A percentile compares a stretch with the other conserved stretches of the same genome.
phyloP scores from a whole-genome alignment of 2,113 vertebrate species.

The Tragelaphus scriptus region DNA sequence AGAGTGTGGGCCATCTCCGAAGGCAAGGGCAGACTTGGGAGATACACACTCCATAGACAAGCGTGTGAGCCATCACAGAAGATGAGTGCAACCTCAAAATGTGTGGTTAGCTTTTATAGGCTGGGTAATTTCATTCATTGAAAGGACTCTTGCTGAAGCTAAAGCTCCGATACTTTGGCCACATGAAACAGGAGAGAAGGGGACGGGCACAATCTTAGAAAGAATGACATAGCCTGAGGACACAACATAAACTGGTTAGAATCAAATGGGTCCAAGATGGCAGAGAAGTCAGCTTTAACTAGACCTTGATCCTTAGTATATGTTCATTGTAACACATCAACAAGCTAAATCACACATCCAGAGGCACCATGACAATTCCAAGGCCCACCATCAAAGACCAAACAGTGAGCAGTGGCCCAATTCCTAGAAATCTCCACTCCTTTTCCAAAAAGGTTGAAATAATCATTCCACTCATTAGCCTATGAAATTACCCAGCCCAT shows the following conservation, averaged over 20 bases:
- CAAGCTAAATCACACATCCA: background rate
- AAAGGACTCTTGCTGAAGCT: background rate
- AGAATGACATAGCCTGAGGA: background rate
- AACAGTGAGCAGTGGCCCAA: background rate
- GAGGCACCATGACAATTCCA: background rate
- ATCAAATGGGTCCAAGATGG: background rate
- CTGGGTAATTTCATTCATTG: background rate
- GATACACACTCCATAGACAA: background rate
- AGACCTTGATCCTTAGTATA: background rate
- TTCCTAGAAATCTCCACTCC: background rate
- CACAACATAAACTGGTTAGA: background rate
- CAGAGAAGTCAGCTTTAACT: background rate
- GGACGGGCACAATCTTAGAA: background rate
- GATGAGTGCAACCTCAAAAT: background rate
- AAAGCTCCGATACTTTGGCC: background rate
- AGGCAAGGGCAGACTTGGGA: background rate
- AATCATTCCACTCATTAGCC: background rate
- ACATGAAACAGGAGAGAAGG: background rate
- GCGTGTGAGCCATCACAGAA: background rate
- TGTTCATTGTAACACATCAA: background rate
- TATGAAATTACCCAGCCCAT: background rate
- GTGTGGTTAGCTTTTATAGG: background rate
- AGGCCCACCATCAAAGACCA: background rate
- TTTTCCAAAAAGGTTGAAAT: background rate
- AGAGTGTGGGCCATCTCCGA: background rate